Evolutionary conservation across 2,113 vertebrate species (phyloP).

Genomic region (Manacus vitellinus): DNA sequence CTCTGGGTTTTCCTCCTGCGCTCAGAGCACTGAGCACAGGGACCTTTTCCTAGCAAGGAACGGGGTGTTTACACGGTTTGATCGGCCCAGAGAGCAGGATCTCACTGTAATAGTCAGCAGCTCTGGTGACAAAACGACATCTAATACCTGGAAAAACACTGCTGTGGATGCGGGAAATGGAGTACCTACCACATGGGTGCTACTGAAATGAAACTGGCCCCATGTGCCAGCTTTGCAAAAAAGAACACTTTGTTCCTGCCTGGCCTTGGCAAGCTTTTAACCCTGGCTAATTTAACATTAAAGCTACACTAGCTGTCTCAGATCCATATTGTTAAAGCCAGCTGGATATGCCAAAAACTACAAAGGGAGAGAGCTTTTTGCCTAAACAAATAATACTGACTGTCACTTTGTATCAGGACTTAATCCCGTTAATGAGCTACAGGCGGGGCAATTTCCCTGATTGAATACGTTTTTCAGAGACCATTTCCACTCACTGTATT

Average conservation of each 20-base stretch:
- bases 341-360: constrained; percentile 67
- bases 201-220: constrained; percentile 50
- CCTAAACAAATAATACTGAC: constrained; percentile 69
- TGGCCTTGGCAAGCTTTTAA: constrained; percentile 61
- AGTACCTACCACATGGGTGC: constrained; percentile 52
- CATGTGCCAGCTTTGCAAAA: constrained; percentile 35
- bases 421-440: constrained; percentile 70
- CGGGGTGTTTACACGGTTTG: background rate
- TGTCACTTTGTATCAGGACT: constrained; percentile 70
- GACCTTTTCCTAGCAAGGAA: background rate
- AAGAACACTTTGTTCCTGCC: constrained; percentile 68
- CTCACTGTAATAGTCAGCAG: fast-evolving
- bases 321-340: constrained; percentile 71
- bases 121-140: background rate
- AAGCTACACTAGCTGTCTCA: constrained; percentile 65
- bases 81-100: fast-evolving
- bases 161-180: background rate
- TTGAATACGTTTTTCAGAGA: constrained; percentile 51
- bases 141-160: background rate
- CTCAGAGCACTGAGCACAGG: fast-evolving
- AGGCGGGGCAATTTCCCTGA: constrained; percentile 61
- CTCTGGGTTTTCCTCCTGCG: background rate
- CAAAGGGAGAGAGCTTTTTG: constrained; percentile 55
- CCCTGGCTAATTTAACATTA: constrained; percentile 68
- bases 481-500: constrained; percentile 16